phyloP scores from a whole-genome alignment of 1,140 invertebrate genomes.

The Rhyzopertha dominica region DNA sequence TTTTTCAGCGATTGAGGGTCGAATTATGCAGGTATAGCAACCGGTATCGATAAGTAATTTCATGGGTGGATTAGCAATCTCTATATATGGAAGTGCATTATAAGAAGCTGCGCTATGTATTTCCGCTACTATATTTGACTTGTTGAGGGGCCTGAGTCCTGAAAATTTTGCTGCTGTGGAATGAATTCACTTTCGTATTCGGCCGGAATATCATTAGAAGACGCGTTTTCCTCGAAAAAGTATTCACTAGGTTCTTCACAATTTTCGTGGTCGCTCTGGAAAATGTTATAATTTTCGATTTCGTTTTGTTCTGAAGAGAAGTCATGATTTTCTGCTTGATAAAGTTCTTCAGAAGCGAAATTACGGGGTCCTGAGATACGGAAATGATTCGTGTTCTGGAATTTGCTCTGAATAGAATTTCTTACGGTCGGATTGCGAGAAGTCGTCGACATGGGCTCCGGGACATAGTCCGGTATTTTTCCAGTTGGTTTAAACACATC shows the following conservation, averaged over 20 bases:
- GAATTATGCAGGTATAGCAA: slow-evolving; percentile 17
- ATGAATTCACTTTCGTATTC: too few species aligned
- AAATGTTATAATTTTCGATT: slow-evolving; percentile 5
- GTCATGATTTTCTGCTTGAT: too few species aligned
- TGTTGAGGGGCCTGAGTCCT: too few species aligned
- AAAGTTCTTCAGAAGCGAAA: slow-evolving; percentile 11
- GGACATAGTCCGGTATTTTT: too few species aligned
- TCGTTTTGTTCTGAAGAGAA: too few species aligned
- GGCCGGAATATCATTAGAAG: slow-evolving; percentile 1
- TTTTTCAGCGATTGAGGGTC: slow-evolving; percentile 22
- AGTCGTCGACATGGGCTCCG: too few species aligned
- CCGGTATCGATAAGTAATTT: slow-evolving; percentile 29
- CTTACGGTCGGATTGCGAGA: slow-evolving; percentile 2
- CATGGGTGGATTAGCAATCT: slow-evolving; percentile 18
- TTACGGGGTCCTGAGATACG: slow-evolving; percentile 8
- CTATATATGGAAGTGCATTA: slow-evolving; percentile 25
- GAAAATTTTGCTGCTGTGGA: too few species aligned
- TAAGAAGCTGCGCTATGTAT: slow-evolving; percentile 11
- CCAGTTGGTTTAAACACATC: slow-evolving; percentile 21
- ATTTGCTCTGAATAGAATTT: slow-evolving; percentile 7
- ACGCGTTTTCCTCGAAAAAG: too few species aligned
- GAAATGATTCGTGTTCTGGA: slow-evolving; percentile 6
- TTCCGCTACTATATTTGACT: slow-evolving; percentile 7
- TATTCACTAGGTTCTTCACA: too few species aligned
- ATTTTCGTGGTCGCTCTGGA: slow-evolving; percentile 6